Conservation (phyloP, 2,113 vertebrate species). For the Pseudorhombus dupliciocellatus region DNA sequence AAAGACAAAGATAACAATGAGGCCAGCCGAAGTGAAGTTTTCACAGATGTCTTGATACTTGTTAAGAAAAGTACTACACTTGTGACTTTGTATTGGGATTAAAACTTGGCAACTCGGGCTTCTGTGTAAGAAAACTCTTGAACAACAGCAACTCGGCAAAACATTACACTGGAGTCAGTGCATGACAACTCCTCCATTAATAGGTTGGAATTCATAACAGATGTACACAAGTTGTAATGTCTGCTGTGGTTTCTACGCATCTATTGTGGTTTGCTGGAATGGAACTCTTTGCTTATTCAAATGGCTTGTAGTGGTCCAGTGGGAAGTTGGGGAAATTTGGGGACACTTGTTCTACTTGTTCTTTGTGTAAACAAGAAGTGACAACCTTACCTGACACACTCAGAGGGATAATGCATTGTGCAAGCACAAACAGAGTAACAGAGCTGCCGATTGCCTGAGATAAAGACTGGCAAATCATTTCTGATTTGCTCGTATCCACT, state of each 20-base stretch:
- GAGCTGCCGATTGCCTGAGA: slow-evolving; percentile 29
- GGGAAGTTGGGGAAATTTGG: slow-evolving; percentile 50
- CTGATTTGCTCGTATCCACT: not conserved
- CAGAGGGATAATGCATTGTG: slow-evolving; percentile 24
- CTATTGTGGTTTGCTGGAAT: slow-evolving; percentile 45
- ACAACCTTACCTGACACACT: slow-evolving; percentile 51
- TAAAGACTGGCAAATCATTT: slow-evolving; percentile 32
- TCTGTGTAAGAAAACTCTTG: slow-evolving; percentile 49
- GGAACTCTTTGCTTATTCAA: slow-evolving; percentile 36
- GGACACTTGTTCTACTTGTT: slow-evolving; percentile 65
- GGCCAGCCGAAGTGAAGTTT: slow-evolving; percentile 68
- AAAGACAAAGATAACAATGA: slow-evolving; percentile 67
- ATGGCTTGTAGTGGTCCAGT: slow-evolving; percentile 38
- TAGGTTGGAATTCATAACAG: slow-evolving; percentile 50
- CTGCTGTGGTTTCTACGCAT: slow-evolving; percentile 51
- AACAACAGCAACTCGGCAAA: slow-evolving; percentile 44
- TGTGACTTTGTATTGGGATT: slow-evolving; percentile 66
- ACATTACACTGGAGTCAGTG: slow-evolving; percentile 36
- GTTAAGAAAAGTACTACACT: slow-evolving; percentile 63
- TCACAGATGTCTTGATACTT: slow-evolving; percentile 58
- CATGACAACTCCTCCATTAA: slow-evolving; percentile 47
- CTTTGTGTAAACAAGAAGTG: slow-evolving; percentile 56
- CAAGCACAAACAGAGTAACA: slow-evolving; percentile 23
- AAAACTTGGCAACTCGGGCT: slow-evolving; percentile 64
- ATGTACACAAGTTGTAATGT: slow-evolving; percentile 40